phyloP scores from a whole-genome alignment of 2,797 vertebrate species.

The Lacerta bilineata region DNA sequence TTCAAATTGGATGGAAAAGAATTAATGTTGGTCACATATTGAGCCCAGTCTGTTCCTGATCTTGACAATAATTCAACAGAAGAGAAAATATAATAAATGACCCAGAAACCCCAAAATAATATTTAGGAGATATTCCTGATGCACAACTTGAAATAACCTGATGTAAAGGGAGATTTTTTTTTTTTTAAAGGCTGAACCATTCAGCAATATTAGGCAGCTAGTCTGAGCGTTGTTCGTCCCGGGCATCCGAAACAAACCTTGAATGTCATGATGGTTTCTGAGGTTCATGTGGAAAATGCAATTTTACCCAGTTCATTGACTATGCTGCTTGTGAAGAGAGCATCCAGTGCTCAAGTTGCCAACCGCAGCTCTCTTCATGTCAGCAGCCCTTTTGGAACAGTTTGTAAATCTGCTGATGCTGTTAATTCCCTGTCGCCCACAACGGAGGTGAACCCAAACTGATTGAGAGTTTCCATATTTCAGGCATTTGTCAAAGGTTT shows the following conservation, averaged over 20 bases:
- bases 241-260: neutral
- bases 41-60: no score
- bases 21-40: no score
- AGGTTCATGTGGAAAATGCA: neutral
- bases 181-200: neutral
- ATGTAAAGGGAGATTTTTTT: accelerated
- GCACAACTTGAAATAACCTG: neutral
- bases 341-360: neutral
- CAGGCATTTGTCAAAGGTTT: neutral
- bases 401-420: neutral
- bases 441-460: slow-evolving; percentile 1
- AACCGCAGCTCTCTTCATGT: neutral
- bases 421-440: accelerated
- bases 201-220: accelerated
- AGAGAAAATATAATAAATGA: no score
- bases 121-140: neutral
- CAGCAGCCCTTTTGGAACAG: neutral
- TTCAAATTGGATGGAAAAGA: no score
- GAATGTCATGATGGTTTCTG: neutral
- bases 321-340: neutral
- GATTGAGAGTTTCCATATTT: accelerated
- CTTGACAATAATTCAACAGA: no score
- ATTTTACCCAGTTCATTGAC: neutral
- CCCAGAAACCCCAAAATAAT: no score
- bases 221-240: neutral